Evolutionary conservation across 1,140 invertebrate species (phyloP), one percentile per base, ranked within the genome.

Genomic region (Drosophila guanche): DNA sequence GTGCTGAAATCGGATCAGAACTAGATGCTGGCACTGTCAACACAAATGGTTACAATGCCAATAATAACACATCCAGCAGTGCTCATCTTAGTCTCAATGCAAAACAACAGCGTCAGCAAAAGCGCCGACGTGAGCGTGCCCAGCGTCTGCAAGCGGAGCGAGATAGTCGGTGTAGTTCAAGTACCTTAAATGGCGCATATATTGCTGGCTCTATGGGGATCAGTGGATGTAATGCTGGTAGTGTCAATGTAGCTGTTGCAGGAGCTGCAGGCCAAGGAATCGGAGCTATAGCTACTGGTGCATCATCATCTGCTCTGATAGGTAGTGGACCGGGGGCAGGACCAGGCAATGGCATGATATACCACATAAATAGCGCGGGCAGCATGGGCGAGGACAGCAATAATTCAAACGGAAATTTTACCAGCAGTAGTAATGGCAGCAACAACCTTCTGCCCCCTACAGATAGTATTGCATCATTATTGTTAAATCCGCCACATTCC

Each of bases 101-200:
- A 5, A 91, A 96, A 93, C 95, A 95, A 91, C 95, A 95, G 70
- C 94, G 93, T 91, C 96, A 97, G 92, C 95, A 96, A 92, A 97
- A 96, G 91, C 94, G 95, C 90, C 94, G 96, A 90, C 94, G 96
- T 92, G 96, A 97, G 93, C 94, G 96, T 91, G 95, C 95, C 79
- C 95, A 96, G 93, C 95, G 96, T 92, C 95, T 96, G 94, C 94
- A 96, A 93, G 95, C 95, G 91, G 94, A 95, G 93, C 94, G 95
- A 92, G 90, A 91, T 72, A 90, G 69, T 56, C 90, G 90, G 29
- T 80, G 80, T 46, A 76, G 73, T 50, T 70, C 75, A 43, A 76
- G 33, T 60, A 63, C 75, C 33, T 48, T 86, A 25, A 81, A 60
- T 58, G 69, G 68, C 40, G 58, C 63, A 5, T 46, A 66, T 6